Evolutionary conservation across 2,888 invertebrate species (phyloP), one percentile per base, ranked within the genome.

Genomic region (Spilosoma lubricipeda): DNA sequence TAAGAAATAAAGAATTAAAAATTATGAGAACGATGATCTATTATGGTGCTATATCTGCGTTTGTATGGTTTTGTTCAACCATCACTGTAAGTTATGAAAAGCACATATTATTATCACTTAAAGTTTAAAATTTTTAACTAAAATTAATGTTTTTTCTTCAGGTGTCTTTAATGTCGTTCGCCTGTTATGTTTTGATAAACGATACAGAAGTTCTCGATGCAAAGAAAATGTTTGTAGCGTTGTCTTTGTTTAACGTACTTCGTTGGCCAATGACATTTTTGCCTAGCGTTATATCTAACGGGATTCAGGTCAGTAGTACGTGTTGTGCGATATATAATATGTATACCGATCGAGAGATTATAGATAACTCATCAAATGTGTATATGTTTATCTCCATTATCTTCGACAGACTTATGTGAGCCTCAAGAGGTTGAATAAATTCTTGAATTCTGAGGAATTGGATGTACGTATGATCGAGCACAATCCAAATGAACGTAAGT

Each of bases 171-270:
- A 98, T 98, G 90, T 97, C 98, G 91, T 98, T 99, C 96, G 98
- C 97, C 88, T 98, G 98, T 88, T 99, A 97, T 96, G 98, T 99
- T 83, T 96, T 99, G 94, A 96, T 98, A 90, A 98, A 98, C 93
- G 97, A 98, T 88, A 97, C 97, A 76, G 97, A 99, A 94, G 97
- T 97, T 82, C 96, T 99, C 92, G 97, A 98, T 94, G 97, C 99
- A 88, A 96, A 97, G 94, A 98, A 97, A 93, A 99, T 99, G 89
- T 99, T 99, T 96, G 99, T 99, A 86, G 98, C 99, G 88, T 97
- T 99, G 90, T 98, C 99, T 91, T 97, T 99, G 92, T 99, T 99
- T 97, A 99, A 99, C 96, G 99, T 99, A 88, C 97, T 99, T 89
- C 97, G 99, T 92, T 98, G 99, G 93, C 99, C 99, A 87, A 97